Evolutionary conservation across 2,797 vertebrate genomes (phyloP), one percentile per base, ranked within the genome.

Genomic region (Graptemys geographica): DNA sequence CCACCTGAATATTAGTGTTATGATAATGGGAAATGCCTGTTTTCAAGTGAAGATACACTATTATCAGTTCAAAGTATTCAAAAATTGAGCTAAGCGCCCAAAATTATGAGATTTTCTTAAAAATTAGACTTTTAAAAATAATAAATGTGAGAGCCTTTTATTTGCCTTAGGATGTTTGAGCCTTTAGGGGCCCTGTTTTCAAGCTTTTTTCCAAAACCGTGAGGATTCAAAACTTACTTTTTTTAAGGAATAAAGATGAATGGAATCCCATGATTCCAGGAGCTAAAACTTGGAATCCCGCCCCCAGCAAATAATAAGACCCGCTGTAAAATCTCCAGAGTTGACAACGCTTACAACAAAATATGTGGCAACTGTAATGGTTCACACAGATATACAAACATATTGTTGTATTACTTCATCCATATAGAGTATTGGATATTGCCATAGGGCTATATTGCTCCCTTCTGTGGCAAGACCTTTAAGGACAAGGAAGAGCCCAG

Each of bases 31-130:
- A 5, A 78, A 83, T 78, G 9, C 37, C 15, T 79, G 69, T 74
- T 94, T 95, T 86, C 49, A 90, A 87, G 84, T 56, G 23, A 84
- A 90, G 81, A 84, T 51, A 6, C 78, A 7, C 93, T 95, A 37
- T 55, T 89, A 9, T 83, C 87, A 90, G 2, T 25, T 18, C 81
- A 85, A 85, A 7, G 2, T 59, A 65, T 95, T 88, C 21, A 86
- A 84, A 1, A 52, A 59, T 88, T 37, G 81, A 49, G 87, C 80
- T 86, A 49, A 11, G 65, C 27, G 80, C 28, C 15, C 4, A 1
- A 90, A 90, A 92, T 37, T 2, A 25, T 84, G 28, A 90, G 52
- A 33, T 80, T 96, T 44, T 44, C 41, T 28, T 84, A 79, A 51
- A 93, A 87, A 79, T 59, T 0, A 86, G 78, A 13, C 0, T 76